A percentile compares a stretch with the other conserved stretches of the same genome.
Evolutionary conservation across 1,140 invertebrate species (phyloP).

Genomic region (Rhopalosiphum padi): DNA sequence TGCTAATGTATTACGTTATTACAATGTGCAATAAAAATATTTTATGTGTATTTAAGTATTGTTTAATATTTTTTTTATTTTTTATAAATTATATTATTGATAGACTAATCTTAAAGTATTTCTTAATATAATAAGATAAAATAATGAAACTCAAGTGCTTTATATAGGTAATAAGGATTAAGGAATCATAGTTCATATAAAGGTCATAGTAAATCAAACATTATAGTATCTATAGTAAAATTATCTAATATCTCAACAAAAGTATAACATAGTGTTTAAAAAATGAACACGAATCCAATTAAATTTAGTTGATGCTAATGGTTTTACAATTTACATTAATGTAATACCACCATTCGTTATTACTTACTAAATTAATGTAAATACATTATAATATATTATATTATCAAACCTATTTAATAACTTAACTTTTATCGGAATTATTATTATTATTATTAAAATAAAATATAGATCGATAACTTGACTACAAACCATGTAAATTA

Average conservation of each 20-base stretch:
- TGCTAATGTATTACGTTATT: not conserved
- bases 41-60: not conserved
- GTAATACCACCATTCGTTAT: not conserved
- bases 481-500: not conserved
- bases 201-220: not conserved
- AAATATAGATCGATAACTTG: not conserved
- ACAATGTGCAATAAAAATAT: not conserved
- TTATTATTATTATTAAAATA: not conserved
- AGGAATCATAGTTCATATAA: not conserved
- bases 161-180: not conserved
- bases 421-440: not conserved
- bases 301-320: not conserved
- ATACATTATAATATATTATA: not conserved
- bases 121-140: not conserved
- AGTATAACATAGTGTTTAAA: not conserved
- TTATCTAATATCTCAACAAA: not conserved
- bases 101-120: not conserved
- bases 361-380: constrained; percentile 5
- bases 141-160: not conserved
- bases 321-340: not conserved
- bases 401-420: not conserved
- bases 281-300: not conserved
- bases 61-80: not conserved
- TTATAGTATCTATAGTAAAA: not conserved
- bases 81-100: not conserved